A percentile compares a stretch with the other conserved stretches of the same genome.
These are phyloP conservation scores for Euphonia xanthogaster DNA, from an alignment of 2,797 vertebrate species.

Conservation along the genomic window DNA sequence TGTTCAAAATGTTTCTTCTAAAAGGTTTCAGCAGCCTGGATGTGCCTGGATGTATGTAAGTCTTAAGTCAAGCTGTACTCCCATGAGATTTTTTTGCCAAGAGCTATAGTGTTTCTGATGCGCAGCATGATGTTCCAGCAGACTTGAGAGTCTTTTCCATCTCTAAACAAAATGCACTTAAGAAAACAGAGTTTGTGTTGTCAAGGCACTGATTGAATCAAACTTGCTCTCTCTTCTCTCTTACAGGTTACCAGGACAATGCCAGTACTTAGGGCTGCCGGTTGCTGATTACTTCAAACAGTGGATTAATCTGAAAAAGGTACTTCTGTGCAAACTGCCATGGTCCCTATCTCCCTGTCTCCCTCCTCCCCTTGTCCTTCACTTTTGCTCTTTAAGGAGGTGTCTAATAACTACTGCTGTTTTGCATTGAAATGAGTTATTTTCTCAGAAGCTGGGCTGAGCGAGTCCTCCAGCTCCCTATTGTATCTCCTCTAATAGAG, in stretches of 20 bases:
- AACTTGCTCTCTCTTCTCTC: conserved; percentile 73
- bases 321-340: conserved; percentile 69
- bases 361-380: conserved; percentile 29
- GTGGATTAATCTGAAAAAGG: conserved; percentile 89
- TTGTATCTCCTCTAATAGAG: conserved; percentile 69
- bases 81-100: not conserved
- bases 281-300: conserved; percentile 88
- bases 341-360: not conserved
- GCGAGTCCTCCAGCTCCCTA: conserved; percentile 53
- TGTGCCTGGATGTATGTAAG: not conserved
- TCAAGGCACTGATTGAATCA: conserved; percentile 60
- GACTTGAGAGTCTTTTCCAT: conserved; percentile 34
- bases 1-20: not conserved
- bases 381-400: conserved; percentile 64
- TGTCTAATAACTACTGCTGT: conserved; percentile 82
- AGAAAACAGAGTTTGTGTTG: conserved; percentile 59
- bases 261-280: conserved; percentile 83
- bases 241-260: conserved; percentile 84
- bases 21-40: not conserved
- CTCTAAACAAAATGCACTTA: conserved; percentile 25
- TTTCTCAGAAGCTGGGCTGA: conserved; percentile 63
- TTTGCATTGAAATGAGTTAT: conserved; percentile 90
- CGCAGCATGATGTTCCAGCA: not conserved
- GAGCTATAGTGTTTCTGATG: not conserved
- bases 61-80: not conserved